A percentile compares a stretch with the other conserved stretches of the same genome.
These are phyloP conservation scores for Pangasius djambal DNA, from an alignment of 2,797 vertebrate species.

Conservation along the genomic window DNA sequence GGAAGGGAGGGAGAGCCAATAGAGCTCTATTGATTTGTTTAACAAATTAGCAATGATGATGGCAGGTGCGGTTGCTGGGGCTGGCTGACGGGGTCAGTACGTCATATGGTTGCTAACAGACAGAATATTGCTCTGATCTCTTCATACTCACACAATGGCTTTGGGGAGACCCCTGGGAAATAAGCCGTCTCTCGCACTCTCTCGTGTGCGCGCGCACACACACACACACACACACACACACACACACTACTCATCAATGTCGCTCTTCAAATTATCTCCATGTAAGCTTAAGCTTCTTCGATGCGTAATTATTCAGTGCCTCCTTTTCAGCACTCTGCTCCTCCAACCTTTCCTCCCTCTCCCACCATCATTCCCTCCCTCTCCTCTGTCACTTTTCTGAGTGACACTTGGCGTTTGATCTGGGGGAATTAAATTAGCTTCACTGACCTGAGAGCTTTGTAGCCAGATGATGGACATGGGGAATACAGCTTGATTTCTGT, in stretches of 20 bases:
- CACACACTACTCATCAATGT: constrained; percentile 54
- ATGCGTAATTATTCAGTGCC: constrained; percentile 83
- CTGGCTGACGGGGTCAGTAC: constrained; percentile 73
- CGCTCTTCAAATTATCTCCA: constrained; percentile 84
- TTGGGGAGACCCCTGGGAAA: constrained; percentile 83
- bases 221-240: constrained; percentile 43
- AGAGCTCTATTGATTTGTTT: constrained; percentile 82
- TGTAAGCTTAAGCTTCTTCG: constrained; percentile 80
- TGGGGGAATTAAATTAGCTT: constrained; percentile 82
- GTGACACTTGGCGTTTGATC: constrained; percentile 78
- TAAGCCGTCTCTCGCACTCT: constrained; percentile 75
- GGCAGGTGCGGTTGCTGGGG: constrained; percentile 79
- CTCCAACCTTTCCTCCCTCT: constrained; percentile 48
- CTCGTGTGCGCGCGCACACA: constrained; percentile 13
- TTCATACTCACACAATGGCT: constrained; percentile 83
- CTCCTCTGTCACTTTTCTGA: constrained; percentile 72
- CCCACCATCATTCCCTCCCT: not conserved
- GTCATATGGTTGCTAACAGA: constrained; percentile 83
- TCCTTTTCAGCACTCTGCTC: constrained; percentile 57
- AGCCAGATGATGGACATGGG: constrained; percentile 73
- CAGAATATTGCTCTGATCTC: constrained; percentile 84
- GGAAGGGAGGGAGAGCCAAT: constrained; percentile 64
- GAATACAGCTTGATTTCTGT: constrained; percentile 80
- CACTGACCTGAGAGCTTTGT: constrained; percentile 75
- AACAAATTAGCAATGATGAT: constrained; percentile 80